Conservation (phyloP, 2,888 invertebrate genomes). For the Drosophila meridionalis region DNA sequence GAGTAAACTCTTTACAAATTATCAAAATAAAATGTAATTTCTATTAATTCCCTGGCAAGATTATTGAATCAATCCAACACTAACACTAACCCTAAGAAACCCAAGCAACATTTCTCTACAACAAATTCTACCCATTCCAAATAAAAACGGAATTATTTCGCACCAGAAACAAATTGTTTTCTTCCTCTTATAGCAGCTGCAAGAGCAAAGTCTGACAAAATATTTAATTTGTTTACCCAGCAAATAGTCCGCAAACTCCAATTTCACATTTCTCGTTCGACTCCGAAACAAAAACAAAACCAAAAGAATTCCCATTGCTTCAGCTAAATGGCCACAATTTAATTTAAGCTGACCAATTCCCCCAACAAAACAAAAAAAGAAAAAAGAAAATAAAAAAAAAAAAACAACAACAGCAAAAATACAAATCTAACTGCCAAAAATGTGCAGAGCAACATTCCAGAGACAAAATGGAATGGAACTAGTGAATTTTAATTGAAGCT, state of each 20-base stretch:
- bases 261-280: neutral
- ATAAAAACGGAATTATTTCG: constrained; percentile 2
- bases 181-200: neutral
- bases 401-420: neutral
- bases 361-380: neutral
- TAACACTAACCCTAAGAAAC: neutral
- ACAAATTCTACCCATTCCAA: neutral
- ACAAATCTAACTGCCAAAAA: constrained; percentile 51
- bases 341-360: constrained; percentile 65
- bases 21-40: neutral
- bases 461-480: constrained; percentile 30
- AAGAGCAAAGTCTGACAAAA: constrained; percentile 3
- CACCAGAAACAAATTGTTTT: constrained; percentile 3
- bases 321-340: constrained; percentile 61
- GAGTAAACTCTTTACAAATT: no score
- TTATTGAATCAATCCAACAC: neutral
- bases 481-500: constrained; percentile 72
- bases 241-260: constrained; percentile 10
- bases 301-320: constrained; percentile 43
- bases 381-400: constrained; percentile 20
- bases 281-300: constrained; percentile 1
- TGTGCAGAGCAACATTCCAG: constrained; percentile 33
- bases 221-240: constrained; percentile 9
- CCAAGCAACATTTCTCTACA: neutral
- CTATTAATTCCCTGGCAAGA: neutral